Conservation (phyloP, 2,113 vertebrate species). For the Eclectus roratus region DNA sequence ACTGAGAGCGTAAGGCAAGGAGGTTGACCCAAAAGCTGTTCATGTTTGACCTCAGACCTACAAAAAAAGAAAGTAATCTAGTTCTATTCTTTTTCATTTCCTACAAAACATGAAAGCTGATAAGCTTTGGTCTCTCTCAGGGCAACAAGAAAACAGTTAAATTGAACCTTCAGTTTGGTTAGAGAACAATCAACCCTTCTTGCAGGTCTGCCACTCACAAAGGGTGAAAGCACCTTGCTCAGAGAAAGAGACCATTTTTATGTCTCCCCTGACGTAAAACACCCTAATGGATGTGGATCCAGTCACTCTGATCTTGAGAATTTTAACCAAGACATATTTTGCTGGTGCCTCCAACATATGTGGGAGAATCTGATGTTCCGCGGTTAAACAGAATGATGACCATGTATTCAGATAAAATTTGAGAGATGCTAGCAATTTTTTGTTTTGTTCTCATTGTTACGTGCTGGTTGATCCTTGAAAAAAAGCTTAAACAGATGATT, state of each 20-base stretch:
- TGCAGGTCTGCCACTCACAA: background rate
- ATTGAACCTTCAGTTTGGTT: constrained; percentile 46
- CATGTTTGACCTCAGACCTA: constrained; percentile 29
- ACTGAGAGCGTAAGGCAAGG: background rate
- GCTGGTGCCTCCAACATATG: background rate
- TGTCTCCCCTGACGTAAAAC: background rate
- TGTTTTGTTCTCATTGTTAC: background rate
- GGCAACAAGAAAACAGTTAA: constrained; percentile 37
- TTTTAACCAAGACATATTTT: background rate
- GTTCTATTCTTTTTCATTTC: constrained; percentile 68
- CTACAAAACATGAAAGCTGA: constrained; percentile 55
- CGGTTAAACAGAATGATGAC: background rate
- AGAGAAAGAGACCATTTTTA: background rate
- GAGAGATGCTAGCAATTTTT: background rate
- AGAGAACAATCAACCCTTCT: constrained; percentile 8
- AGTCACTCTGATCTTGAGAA: background rate
- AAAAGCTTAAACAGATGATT: background rate
- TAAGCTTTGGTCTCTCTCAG: constrained; percentile 34
- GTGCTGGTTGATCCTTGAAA: background rate
- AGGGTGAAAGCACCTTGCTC: background rate
- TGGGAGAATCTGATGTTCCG: background rate
- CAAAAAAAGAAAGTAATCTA: constrained; percentile 51
- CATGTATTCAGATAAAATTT: background rate
- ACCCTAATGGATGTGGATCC: background rate
- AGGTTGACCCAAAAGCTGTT: constrained; percentile 49